Percentiles rank a stretch among this genome's conserved stretches.
Evolutionary conservation across 2,888 invertebrate genomes (phyloP).

Genomic region (Euproctis similis): DNA sequence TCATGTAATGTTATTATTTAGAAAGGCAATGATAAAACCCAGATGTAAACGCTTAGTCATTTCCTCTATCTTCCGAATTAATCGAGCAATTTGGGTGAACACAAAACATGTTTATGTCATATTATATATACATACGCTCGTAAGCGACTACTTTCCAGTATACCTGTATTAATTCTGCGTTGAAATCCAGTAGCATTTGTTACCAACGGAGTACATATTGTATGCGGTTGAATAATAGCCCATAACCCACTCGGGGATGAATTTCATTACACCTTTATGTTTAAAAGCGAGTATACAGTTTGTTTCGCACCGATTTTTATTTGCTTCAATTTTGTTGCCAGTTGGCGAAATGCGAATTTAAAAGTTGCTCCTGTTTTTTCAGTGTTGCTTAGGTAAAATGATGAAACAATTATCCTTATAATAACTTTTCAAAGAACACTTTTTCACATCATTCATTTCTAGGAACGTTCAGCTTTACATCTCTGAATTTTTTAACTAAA

Average conservation of each 20-base stretch:
- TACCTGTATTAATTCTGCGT: conserved; percentile 29
- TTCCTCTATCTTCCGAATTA: conserved; percentile 1
- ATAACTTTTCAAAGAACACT: too few relatives aligned
- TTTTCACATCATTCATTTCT: too few relatives aligned
- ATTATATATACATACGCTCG: conserved; percentile 4
- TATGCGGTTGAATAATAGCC: conserved; percentile 68
- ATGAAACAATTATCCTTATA: too few relatives aligned
- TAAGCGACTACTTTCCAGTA: conserved; percentile 26
- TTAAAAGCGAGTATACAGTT: conserved; percentile 45
- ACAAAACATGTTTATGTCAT: background rate
- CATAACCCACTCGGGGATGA: conserved; percentile 68
- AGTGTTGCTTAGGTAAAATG: background rate
- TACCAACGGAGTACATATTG: conserved; percentile 63
- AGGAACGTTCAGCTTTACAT: too few relatives aligned
- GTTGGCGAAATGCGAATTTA: background rate
- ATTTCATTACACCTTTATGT: conserved; percentile 70
- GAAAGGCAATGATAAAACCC: background rate
- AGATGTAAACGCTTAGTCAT: conserved; percentile 1
- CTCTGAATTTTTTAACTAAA: too few relatives aligned
- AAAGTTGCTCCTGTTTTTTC: background rate
- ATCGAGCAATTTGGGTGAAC: conserved; percentile 3
- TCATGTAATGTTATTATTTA: background rate
- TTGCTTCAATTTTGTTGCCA: conserved; percentile 12
- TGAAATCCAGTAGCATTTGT: conserved; percentile 54
- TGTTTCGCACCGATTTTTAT: conserved; percentile 51